Conservation (phyloP, 2,888 invertebrate genomes). For the Koerneria pararmatus region DNA sequence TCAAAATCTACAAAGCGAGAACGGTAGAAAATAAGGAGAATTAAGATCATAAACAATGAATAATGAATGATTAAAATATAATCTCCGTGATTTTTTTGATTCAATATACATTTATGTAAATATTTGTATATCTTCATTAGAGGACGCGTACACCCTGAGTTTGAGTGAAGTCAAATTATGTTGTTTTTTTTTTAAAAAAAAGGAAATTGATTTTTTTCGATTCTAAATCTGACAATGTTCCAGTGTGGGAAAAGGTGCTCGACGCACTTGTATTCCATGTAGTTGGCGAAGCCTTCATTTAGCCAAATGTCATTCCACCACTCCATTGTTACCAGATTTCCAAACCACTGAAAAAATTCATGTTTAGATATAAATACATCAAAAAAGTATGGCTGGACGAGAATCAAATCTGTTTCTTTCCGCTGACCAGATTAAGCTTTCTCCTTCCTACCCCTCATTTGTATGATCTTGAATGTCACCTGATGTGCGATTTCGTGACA, state of each 20-base stretch:
- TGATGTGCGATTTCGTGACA: slow-evolving; percentile 58
- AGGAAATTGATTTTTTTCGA: background rate
- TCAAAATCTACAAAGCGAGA: no score
- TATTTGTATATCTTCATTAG: no score
- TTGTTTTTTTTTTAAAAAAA: no score
- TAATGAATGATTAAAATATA: no score
- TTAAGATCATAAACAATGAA: no score
- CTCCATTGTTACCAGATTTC: slow-evolving; percentile 58
- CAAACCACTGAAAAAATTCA: slow-evolving; percentile 54
- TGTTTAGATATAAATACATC: background rate
- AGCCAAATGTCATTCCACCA: slow-evolving; percentile 60
- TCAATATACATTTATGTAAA: no score
- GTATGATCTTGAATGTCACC: slow-evolving; percentile 24
- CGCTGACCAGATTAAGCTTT: background rate
- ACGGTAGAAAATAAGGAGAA: no score
- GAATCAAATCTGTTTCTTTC: slow-evolving; percentile 1
- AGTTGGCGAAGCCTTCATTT: slow-evolving; percentile 60
- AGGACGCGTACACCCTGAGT: no score
- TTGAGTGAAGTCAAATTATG: no score
- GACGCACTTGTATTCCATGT: slow-evolving; percentile 53
- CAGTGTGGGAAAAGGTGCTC: slow-evolving; percentile 48
- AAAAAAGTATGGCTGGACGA: background rate
- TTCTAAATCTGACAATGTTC: slow-evolving; percentile 40
- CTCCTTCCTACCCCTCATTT: background rate
- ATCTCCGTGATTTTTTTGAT: no score